phyloP scores from a whole-genome alignment of 2,888 invertebrate species.

The Hypolimnas misippus region DNA sequence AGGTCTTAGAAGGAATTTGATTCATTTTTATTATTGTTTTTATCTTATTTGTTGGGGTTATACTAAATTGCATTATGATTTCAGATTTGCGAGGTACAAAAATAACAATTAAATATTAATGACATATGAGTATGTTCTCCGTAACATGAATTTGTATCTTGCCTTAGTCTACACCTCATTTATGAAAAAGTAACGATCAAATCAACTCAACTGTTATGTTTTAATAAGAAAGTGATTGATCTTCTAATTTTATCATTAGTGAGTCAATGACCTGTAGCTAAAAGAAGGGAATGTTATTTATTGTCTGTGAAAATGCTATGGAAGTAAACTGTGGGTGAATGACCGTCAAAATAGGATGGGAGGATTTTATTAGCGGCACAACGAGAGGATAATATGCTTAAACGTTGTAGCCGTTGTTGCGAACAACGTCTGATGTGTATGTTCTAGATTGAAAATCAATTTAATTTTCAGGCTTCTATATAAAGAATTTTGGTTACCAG shows the following conservation, averaged over 20 bases:
- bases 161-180: no score
- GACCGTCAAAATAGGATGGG: constrained; percentile 32
- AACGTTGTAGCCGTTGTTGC: constrained; percentile 5
- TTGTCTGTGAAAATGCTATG: constrained; percentile 19
- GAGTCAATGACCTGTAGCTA: constrained; percentile 11
- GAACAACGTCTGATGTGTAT: neutral
- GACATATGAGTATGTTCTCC: no score
- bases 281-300: constrained; percentile 1
- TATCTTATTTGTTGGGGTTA: no score
- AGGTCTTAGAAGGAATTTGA: neutral
- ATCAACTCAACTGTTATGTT: neutral
- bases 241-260: neutral
- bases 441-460: neutral
- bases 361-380: constrained; percentile 27
- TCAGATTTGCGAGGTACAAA: no score
- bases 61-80: no score
- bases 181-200: no score
- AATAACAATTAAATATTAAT: no score
- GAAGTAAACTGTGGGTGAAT: constrained; percentile 32
- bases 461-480: no score
- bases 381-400: constrained; percentile 3
- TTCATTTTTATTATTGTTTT: no score
- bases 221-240: neutral
- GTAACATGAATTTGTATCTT: no score
- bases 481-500: no score